A percentile compares a stretch with the other conserved stretches of the same genome.
phyloP scores from a whole-genome alignment of 2,113 vertebrate genomes.

The Perca schrenkii region DNA sequence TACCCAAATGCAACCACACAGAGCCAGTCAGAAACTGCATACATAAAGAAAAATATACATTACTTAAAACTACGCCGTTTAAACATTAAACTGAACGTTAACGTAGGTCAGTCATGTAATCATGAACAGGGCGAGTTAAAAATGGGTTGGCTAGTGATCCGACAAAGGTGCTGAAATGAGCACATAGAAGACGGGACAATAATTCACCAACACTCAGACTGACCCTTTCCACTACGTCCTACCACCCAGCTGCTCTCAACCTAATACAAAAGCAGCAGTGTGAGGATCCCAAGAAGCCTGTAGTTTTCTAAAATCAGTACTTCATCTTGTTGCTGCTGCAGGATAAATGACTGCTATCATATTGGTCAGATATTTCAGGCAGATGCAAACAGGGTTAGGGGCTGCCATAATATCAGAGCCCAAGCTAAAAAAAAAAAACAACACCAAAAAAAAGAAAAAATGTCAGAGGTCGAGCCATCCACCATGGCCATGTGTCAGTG shows the following conservation, averaged over 20 bases:
- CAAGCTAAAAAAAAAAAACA: background rate
- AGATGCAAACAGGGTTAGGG: background rate
- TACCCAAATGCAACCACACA: conserved; percentile 50
- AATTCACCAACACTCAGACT: background rate
- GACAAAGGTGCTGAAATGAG: background rate
- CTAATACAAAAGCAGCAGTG: conserved; percentile 45
- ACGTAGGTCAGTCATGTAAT: background rate
- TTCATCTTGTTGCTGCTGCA: conserved; percentile 10
- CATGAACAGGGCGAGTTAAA: conserved; percentile 17
- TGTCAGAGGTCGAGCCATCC: background rate
- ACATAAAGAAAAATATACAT: background rate
- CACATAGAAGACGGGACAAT: background rate
- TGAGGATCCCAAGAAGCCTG: conserved; percentile 5
- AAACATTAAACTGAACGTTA: conserved; percentile 10
- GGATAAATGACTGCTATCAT: conserved; percentile 2
- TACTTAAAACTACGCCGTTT: background rate
- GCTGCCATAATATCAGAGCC: background rate
- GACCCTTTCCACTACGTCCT: conserved; percentile 9
- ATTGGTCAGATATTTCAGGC: background rate
- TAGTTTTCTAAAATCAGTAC: conserved; percentile 4
- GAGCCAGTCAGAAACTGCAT: conserved; percentile 70
- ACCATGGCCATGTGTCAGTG: conserved; percentile 19
- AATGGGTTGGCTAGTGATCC: background rate
- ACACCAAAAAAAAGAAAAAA: background rate
- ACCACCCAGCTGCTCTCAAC: conserved; percentile 38